A percentile compares a stretch with the other conserved stretches of the same genome.
Evolutionary conservation across 1,140 invertebrate genomes (phyloP).

Genomic region (Hycleus phaleratus): DNA sequence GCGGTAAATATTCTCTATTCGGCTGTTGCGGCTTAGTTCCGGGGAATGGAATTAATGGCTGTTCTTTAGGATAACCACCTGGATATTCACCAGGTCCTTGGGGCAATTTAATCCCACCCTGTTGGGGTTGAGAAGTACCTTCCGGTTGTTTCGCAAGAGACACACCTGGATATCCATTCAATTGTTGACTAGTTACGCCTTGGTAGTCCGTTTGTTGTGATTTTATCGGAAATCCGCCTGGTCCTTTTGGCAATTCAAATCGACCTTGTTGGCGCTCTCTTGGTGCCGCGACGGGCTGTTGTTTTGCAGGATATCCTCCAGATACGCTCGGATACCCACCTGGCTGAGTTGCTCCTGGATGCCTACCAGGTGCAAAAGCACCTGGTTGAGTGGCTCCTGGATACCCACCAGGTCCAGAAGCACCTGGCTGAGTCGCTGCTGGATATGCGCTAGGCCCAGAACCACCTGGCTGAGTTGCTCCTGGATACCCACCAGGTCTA

Average conservation of each 20-base stretch:
- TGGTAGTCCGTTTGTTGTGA: constrained; percentile 17
- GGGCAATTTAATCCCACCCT: constrained; percentile 20
- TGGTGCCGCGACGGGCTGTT: constrained; percentile 7
- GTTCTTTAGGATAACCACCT: constrained; percentile 42
- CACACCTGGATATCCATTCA: constrained; percentile 29
- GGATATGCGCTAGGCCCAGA: not conserved
- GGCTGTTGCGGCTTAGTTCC: constrained; percentile 38
- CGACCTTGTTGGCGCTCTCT: not conserved
- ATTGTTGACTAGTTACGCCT: constrained; percentile 4
- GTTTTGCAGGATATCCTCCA: constrained; percentile 18
- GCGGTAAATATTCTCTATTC: constrained; percentile 51
- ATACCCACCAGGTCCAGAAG: not conserved
- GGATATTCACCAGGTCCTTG: constrained; percentile 26
- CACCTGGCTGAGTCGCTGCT: constrained; percentile 11
- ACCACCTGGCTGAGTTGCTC: too few species aligned
- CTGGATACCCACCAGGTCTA: not conserved
- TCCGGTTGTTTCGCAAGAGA: constrained; percentile 3
- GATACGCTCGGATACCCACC: constrained; percentile 9
- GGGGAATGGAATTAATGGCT: constrained; percentile 33
- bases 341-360: constrained; percentile 10
- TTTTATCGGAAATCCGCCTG: constrained; percentile 23
- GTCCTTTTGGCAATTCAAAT: constrained; percentile 8
- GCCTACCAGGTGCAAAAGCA: constrained; percentile 6
- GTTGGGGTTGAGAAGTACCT: constrained; percentile 9
- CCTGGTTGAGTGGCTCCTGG: constrained; percentile 22